These are phyloP conservation scores for Alouatta palliata DNA, from an alignment of 2,113 vertebrate genomes.

Conservation along the genomic window DNA sequence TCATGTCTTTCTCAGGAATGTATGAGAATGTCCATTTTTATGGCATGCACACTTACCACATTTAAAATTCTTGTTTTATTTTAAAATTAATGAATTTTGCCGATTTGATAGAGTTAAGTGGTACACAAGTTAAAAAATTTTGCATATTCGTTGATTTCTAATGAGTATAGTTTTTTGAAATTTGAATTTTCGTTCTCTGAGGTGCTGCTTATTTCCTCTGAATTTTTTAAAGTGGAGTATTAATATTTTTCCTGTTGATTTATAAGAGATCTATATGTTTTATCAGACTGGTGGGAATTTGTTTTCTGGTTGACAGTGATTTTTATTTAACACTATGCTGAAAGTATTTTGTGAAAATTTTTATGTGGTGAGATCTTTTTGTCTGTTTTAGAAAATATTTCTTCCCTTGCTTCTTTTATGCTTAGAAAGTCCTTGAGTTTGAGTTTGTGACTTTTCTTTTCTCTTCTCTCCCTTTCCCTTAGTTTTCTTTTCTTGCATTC, in stretches of 20 bases:
- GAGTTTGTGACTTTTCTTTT: background rate
- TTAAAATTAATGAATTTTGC: conserved; percentile 26
- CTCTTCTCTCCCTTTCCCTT: background rate
- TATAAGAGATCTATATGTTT: background rate
- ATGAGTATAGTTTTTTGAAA: background rate
- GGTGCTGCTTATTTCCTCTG: conserved; percentile 23
- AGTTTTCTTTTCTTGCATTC: background rate
- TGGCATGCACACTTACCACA: background rate
- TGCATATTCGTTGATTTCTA: background rate
- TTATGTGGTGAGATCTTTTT: background rate
- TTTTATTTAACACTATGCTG: background rate
- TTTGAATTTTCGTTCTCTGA: background rate
- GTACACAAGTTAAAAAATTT: background rate
- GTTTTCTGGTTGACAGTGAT: background rate
- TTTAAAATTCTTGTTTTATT: conserved; percentile 42
- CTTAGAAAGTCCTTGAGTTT: background rate
- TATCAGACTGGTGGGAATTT: background rate
- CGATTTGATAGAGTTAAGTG: background rate
- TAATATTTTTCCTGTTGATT: conserved; percentile 32
- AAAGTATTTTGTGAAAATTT: background rate
- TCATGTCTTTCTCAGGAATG: background rate
- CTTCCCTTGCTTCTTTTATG: background rate
- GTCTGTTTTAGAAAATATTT: background rate
- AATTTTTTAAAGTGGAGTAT: background rate
- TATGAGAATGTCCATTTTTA: background rate